These are phyloP conservation scores for Hemiscyllium ocellatum DNA, from an alignment of 2,113 vertebrate genomes.

Conservation along the genomic window DNA sequence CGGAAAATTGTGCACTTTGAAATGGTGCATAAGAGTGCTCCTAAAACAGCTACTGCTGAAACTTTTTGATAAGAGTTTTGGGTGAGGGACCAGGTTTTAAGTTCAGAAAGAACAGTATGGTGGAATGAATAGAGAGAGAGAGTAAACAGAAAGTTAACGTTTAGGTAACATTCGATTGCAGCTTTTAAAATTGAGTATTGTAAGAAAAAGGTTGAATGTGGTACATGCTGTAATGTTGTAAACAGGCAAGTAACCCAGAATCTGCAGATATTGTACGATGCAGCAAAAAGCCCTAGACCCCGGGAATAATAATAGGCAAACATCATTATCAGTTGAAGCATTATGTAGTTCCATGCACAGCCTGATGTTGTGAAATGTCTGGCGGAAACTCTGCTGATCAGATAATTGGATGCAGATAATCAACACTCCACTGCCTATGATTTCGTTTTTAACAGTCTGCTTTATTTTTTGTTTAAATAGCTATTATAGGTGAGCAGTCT, in stretches of 20 bases:
- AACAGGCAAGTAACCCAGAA: background rate
- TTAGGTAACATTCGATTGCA: background rate
- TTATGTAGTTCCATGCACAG: background rate
- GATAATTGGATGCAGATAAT: background rate
- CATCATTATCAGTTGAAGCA: background rate
- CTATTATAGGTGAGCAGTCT: background rate
- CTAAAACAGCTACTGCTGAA: background rate
- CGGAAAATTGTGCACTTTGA: background rate
- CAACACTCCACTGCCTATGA: background rate
- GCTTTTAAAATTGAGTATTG: background rate
- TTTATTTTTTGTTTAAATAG: background rate
- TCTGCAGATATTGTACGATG: background rate
- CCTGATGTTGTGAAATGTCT: background rate
- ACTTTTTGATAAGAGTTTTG: background rate
- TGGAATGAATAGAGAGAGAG: background rate
- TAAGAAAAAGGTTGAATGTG: background rate
- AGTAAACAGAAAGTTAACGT: background rate
- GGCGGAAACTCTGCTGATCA: background rate
- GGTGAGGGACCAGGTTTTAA: background rate
- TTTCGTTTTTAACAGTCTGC: background rate
- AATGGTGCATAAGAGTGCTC: background rate
- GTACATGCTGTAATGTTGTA: background rate
- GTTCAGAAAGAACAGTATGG: background rate
- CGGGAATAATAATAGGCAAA: background rate
- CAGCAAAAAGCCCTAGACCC: background rate